Evolutionary conservation across 2,113 vertebrate species (phyloP), one percentile per base, ranked within the genome.

Genomic region (Arothron firmamentum): DNA sequence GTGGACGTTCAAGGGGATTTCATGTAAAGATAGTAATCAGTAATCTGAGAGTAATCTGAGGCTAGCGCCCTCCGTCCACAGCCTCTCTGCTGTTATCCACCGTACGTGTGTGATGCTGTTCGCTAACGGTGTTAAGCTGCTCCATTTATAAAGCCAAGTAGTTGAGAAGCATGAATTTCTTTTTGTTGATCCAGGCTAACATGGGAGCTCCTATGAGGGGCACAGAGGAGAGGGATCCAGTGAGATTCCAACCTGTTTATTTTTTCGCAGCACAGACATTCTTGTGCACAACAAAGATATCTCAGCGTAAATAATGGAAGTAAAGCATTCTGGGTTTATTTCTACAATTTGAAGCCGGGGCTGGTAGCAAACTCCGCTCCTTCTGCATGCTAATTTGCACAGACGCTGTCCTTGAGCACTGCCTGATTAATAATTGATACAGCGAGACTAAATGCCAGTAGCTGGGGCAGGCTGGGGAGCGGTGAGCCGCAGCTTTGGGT

Each of bases 391-490:
- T 80, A 88, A 88, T 88, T 86, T 78, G 72, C 65, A 64, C 67
- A 72, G 74, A 79, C 56, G 63, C 70, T 56, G 70, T 86, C 82
- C 83, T 88, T 87, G 80, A 88, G 73, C 80, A 67, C 50, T 48
- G 18, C 77, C 74, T 59, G 69, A 84, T 87, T 88, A 87, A 89
- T 87, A 89, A 86, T 88, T 78, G 75, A 89, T 85, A 79, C 60
- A 78, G 72, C 78, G 79, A 70, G 78, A 84, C 82, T 84, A 61
- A 53, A 64, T 80, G 77, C 77, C 78, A 69, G 68, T 66, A 73
- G 65, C 67, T 47, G 62, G 56, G 52, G 52, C 51, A 43, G 71
- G 70, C 70, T 72, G 51, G 42, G 18, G 59, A 67, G 70, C 79
- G 19, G 23, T 45, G 74, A 81, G 60, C 59, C 72, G 75, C 70